Evolutionary conservation across 2,888 invertebrate genomes (phyloP).

Genomic region (Brenthis daphne): DNA sequence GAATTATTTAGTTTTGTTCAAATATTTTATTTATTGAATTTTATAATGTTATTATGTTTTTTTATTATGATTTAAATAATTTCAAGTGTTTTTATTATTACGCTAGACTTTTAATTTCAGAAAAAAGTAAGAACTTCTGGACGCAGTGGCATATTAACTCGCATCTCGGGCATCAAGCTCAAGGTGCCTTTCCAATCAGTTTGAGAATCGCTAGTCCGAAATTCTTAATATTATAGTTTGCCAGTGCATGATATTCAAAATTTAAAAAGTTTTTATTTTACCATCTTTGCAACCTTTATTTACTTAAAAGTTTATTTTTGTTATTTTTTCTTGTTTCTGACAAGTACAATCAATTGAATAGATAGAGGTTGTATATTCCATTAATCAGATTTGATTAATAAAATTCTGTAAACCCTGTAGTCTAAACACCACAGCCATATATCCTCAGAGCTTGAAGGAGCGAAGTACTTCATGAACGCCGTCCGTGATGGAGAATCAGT

Average conservation of each 20-base stretch:
- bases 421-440: slow-evolving; percentile 10
- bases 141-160: slow-evolving; percentile 23
- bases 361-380: neutral
- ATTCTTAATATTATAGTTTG: slow-evolving; percentile 18
- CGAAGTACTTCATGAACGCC: slow-evolving; percentile 98
- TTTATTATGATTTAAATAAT: neutral
- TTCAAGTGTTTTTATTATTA: slow-evolving; percentile 20
- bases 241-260: slow-evolving; percentile 3
- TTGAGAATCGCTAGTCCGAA: slow-evolving; percentile 22
- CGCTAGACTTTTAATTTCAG: slow-evolving; percentile 24
- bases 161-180: slow-evolving; percentile 23
- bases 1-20: neutral
- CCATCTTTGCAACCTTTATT: neutral
- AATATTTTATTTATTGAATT: neutral
- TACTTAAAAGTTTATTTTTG: too few species aligned
- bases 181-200: slow-evolving; percentile 17
- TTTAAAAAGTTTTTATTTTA: neutral
- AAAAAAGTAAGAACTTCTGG: slow-evolving; percentile 24
- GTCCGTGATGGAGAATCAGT: slow-evolving; percentile 99
- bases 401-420: neutral
- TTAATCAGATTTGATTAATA: neutral
- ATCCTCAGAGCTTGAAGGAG: slow-evolving; percentile 92
- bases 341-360: too few species aligned
- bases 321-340: neutral
- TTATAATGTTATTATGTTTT: neutral